Evolutionary conservation across 2,113 vertebrate species (phyloP), one percentile per base, ranked within the genome.

Genomic region (Trichomycterus rosablanca): DNA sequence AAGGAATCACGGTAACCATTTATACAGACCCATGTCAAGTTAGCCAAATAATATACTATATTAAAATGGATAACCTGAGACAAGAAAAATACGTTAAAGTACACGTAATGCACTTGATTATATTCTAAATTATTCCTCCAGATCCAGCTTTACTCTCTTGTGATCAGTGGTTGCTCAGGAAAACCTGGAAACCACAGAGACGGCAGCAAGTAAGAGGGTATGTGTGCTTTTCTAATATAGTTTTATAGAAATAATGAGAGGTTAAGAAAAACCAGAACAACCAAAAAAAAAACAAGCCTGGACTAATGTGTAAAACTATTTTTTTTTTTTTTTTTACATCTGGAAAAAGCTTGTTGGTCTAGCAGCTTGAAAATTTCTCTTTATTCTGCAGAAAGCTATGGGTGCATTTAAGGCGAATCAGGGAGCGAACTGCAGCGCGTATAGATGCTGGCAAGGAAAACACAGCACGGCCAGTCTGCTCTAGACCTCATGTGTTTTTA

Each of bases 401-500:
- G 58, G 32, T 16, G 19, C 53, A 60, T 15, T 28, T 68, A 19
- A 49, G 11, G 46, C 50, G 34, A 20, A 62, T 71, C 52, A 48
- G 63, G 11, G 37, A 43, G 34, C 35, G 48, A 15, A 26, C 49
- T 10, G n/a, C 2, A 34, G 30, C 20, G 45, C 15, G 15, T 45
- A 40, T 30, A 0, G 22, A 20, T 22, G 32, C 14, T 50, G 23
- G 3, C 14, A 18, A 3, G 3, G 4, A 14, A 20, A 32, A 48
- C 34, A 18, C 5, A 51, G 10, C 11, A 14, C 10, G 24, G 8
- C 10, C 15, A 2, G 14, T 2, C 26, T 71, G 69, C 37, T 62
- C 51, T 15, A 71, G 69, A 52, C 50, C 52, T 51, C 69, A 71
- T 30, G 58, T 57, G 1, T 71, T 71, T 52, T 44, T 62, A 45